Evolutionary conservation across 1,140 invertebrate species (phyloP).

Genomic region (Leguminivora glycinivorella): DNA sequence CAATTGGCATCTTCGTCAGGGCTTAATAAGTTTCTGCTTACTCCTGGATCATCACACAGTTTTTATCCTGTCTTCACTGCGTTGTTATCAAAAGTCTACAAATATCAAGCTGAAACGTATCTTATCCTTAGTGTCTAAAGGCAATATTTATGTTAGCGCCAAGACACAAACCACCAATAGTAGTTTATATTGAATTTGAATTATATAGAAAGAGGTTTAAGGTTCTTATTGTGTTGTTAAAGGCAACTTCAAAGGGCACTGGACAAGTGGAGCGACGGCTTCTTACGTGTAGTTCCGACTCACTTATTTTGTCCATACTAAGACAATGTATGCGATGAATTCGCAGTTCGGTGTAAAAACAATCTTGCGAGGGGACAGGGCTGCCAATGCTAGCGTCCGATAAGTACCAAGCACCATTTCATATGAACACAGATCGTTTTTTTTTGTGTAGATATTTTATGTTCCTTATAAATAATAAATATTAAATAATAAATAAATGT

Average conservation of each 20-base stretch:
- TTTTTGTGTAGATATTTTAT: too few relatives aligned
- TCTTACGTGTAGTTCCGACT: constrained; percentile 64
- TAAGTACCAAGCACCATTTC: too few relatives aligned
- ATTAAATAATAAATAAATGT: too few relatives aligned
- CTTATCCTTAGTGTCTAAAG: constrained; percentile 26
- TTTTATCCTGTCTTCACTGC: constrained; percentile 43
- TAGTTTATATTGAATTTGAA: constrained; percentile 6
- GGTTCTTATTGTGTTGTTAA: constrained; percentile 35
- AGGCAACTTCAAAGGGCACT: constrained; percentile 43
- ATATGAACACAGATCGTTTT: too few relatives aligned
- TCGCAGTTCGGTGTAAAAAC: constrained; percentile 58
- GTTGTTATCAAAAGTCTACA: constrained; percentile 32
- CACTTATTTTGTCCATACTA: constrained; percentile 73
- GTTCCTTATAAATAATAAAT: too few relatives aligned
- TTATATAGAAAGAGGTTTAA: not conserved
- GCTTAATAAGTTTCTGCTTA: constrained; percentile 68
- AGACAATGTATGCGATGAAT: constrained; percentile 70
- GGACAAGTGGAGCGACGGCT: constrained; percentile 47
- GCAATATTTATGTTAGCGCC: constrained; percentile 22
- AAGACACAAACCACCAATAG: constrained; percentile 19
- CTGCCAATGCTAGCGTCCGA: too few relatives aligned
- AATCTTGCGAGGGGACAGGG: constrained; percentile 28
- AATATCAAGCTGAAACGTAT: not conserved
- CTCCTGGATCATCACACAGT: constrained; percentile 61
- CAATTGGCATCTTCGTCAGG: constrained; percentile 67